These are phyloP conservation scores for Stegophylla sp. DNA, from an alignment of 2,888 invertebrate species.

Conservation along the genomic window DNA sequence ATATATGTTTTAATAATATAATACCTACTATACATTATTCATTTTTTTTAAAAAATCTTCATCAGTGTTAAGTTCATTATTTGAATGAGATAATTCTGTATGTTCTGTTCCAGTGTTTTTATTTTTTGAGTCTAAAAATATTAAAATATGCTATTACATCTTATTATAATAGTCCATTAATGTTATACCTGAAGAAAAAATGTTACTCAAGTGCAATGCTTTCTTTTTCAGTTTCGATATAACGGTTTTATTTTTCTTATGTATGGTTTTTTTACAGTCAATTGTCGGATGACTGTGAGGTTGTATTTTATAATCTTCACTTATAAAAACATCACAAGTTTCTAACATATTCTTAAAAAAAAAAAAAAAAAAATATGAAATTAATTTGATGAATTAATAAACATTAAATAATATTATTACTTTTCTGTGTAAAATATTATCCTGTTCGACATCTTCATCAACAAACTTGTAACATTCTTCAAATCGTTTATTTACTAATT, in stretches of 20 bases:
- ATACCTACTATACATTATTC: no score
- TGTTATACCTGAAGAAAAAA: constrained; percentile 37
- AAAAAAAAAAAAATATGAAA: background rate
- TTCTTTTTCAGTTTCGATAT: constrained; percentile 54
- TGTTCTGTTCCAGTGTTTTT: background rate
- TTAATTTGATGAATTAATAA: background rate
- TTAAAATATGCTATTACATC: background rate
- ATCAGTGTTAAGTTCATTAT: background rate
- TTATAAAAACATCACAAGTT: background rate
- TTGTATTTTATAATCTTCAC: background rate
- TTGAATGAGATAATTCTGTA: background rate
- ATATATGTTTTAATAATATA: no score
- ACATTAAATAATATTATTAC: background rate
- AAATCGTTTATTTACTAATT: constrained; percentile 33
- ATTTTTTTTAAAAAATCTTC: background rate
- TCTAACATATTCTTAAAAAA: background rate
- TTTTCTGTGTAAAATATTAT: constrained; percentile 15
- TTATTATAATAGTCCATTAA: background rate
- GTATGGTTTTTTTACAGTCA: constrained; percentile 9
- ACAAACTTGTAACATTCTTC: constrained; percentile 12
- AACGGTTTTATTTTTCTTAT: constrained; percentile 32
- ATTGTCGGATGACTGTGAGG: background rate
- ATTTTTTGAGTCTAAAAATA: constrained; percentile 26
- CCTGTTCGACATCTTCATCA: background rate
- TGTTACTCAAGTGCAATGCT: constrained; percentile 12